phyloP scores from a whole-genome alignment of 2,797 vertebrate genomes.

The Phoxinus dragarum region DNA sequence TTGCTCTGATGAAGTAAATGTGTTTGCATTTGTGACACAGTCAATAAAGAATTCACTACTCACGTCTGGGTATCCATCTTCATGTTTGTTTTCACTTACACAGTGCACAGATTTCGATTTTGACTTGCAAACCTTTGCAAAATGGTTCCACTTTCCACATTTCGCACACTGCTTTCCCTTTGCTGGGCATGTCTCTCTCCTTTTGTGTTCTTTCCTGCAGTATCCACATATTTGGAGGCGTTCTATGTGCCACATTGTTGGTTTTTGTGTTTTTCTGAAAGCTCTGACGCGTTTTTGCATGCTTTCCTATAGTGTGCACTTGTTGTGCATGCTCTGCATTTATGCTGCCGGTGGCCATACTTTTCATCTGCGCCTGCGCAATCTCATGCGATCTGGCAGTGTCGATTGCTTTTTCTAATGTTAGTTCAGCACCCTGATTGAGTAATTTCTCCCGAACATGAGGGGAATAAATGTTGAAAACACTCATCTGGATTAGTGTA shows the following conservation, averaged over 20 bases:
- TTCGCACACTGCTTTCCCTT: conserved; percentile 31
- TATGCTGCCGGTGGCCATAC: neutral
- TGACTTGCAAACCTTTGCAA: conserved; percentile 20
- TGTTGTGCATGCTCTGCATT: neutral
- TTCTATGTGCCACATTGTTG: neutral
- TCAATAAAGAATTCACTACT: conserved; percentile 15
- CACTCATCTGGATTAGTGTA: conserved; percentile 16
- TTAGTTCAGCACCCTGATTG: conserved; percentile 10
- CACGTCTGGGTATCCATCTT: neutral
- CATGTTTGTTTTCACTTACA: conserved; percentile 1
- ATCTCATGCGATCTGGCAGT: conserved; percentile 12
- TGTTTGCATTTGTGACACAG: neutral
- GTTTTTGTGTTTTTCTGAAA: neutral
- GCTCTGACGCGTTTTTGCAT: no score
- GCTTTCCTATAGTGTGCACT: neutral
- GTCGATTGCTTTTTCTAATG: conserved; percentile 34
- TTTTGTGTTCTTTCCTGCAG: neutral
- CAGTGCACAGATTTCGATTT: neutral
- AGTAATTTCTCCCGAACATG: conserved; percentile 17
- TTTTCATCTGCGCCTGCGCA: conserved; percentile 20
- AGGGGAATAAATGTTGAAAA: conserved; percentile 32
- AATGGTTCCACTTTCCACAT: conserved; percentile 38
- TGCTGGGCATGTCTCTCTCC: neutral
- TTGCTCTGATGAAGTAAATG: no score
- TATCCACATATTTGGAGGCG: neutral